Base-by-base conservation (phyloP, 2,888 invertebrate species). In the Bombylius major region DNA sequence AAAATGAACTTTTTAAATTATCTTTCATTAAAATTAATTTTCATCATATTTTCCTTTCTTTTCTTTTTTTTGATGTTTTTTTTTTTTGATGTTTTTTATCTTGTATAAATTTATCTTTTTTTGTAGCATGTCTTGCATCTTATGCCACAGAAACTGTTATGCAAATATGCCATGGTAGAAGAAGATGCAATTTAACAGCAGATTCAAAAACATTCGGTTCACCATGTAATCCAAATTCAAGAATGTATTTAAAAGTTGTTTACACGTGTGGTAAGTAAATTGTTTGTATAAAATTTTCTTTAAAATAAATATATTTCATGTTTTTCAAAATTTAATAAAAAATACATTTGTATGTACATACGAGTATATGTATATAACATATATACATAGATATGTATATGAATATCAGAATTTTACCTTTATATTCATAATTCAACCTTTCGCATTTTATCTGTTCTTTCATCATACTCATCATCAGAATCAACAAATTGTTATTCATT, bases 91-190 rank as follows among this genome's bases (percentile, higher is more conserved):
- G 9, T 50, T 53, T 49, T 46, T 50, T 39, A 14, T 47, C 31
- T 46, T 56, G 23, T 23, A 23, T 23, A 23, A 1, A 23, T 23
- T n/a, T n/a, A n/a, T n/a, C n/a, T 59, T 50, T 65, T 60, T 63
- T 78, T 76, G 36, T 78, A 94, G 93, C 90, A 8, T 95, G 94
- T 71, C 79, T 89, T 70, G 88, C 89, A 64, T 86, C 87, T 62
- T 89, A 88, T 73, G 90, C 92, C 9, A 89, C 92, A 13, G 92
- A 94, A 76, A 89, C 87, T 23, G 87, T 93, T 58, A 91, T 93
- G 86, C 82, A 87, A 69, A 81, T 84, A 65, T 91, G 90, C 72
- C 90, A 91, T 69, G 91, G 90, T 51, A 88, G 89, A 70, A 78
- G 90, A 59, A 80, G 83, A 58, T 91, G 91, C 70, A 84, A 86